phyloP scores from a whole-genome alignment of 37 sponge, comb jelly and placozoan genomes.

The Haliclona indistincta region DNA sequence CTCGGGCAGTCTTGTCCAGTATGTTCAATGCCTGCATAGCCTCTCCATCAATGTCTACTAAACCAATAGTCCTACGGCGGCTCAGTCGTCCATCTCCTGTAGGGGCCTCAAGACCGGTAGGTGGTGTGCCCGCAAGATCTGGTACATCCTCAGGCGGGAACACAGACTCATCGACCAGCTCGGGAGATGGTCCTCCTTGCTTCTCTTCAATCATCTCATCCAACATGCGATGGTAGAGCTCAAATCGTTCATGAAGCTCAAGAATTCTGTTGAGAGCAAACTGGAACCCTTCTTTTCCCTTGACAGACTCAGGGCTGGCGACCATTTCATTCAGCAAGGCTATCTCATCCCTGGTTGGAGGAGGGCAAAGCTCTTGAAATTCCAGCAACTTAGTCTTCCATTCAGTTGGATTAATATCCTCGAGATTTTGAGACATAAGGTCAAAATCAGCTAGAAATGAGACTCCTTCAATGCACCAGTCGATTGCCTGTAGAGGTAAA shows the following conservation, averaged over 20 bases:
- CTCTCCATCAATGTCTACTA: not conserved
- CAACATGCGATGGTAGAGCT: slow-evolving; percentile 23
- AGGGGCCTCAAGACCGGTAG: not conserved
- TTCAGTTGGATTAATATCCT: not conserved
- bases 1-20: not conserved
- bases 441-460: slow-evolving; percentile 36
- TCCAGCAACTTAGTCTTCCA: slow-evolving; percentile 36
- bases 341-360: slow-evolving; percentile 34
- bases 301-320: slow-evolving; percentile 24
- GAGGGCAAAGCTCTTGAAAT: slow-evolving; percentile 31
- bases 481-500: slow-evolving; percentile 37
- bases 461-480: slow-evolving; percentile 63
- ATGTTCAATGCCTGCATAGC: not conserved
- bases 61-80: not conserved
- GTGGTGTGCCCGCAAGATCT: not conserved
- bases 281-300: slow-evolving; percentile 46
- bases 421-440: not conserved
- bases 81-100: not conserved
- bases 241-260: slow-evolving; percentile 56
- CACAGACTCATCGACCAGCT: not conserved
- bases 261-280: slow-evolving; percentile 67
- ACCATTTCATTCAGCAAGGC: slow-evolving; percentile 36
- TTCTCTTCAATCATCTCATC: slow-evolving; percentile 25
- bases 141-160: not conserved
- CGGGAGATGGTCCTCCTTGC: not conserved